phyloP scores from a whole-genome alignment of 2,113 vertebrate genomes.

The Stigmatopora argus region DNA sequence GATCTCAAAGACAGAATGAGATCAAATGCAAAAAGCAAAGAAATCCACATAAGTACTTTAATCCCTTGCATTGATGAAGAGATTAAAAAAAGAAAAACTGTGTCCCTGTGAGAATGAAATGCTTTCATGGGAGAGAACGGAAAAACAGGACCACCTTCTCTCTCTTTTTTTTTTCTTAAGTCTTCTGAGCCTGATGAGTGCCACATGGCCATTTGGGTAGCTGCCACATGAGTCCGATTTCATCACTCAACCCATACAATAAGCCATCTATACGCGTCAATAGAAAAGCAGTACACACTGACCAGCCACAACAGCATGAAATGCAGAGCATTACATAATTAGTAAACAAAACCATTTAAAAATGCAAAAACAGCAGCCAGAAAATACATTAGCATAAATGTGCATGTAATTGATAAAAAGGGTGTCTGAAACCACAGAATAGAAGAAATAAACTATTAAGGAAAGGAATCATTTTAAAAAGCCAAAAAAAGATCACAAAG shows the following conservation, averaged over 20 bases:
- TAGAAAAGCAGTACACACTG: constrained; percentile 1
- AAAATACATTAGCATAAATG: no score
- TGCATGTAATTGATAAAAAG: no score
- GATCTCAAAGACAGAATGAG: neutral
- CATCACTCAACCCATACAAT: constrained; percentile 24
- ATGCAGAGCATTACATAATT: neutral
- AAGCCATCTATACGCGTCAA: constrained; percentile 17
- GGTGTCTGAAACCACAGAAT: no score
- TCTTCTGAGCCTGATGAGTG: constrained; percentile 56
- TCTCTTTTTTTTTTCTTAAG: constrained; percentile 22
- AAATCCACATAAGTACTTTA: neutral
- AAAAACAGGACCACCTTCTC: constrained; percentile 36
- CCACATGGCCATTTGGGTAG: constrained; percentile 55
- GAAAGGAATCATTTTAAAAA: no score
- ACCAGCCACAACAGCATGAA: neutral
- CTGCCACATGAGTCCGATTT: constrained; percentile 54
- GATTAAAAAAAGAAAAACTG: constrained; percentile 3
- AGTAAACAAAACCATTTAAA: no score
- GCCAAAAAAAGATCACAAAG: no score
- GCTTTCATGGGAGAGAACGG: constrained; percentile 20
- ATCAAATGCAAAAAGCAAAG: neutral
- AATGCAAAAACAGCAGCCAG: neutral
- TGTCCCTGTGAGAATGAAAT: constrained; percentile 29
- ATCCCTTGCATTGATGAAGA: neutral
- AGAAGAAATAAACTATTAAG: no score